Evolutionary conservation across 2,888 invertebrate genomes (phyloP).

Genomic region (Busseola fusca): DNA sequence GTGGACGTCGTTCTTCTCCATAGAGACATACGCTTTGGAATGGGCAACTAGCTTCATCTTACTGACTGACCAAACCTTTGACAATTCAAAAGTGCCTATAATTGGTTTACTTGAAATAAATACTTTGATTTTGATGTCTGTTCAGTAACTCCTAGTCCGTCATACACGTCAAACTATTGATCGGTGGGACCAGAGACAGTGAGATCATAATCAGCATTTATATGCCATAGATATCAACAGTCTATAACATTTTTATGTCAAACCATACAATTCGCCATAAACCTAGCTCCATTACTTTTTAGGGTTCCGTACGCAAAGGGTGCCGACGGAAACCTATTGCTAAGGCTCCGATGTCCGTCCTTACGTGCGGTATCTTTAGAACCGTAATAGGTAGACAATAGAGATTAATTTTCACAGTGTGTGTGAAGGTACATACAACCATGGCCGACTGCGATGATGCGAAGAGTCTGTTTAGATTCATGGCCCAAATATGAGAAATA

Average conservation of each 20-base stretch:
- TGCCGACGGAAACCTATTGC: neutral
- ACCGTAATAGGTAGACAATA: neutral
- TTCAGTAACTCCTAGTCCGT: neutral
- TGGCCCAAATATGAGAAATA: no score
- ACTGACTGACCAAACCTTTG: no score
- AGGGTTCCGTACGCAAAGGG: neutral
- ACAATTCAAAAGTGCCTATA: no score
- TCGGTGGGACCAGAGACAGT: conserved; percentile 22
- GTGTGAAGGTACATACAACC: no score
- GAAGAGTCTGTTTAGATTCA: no score
- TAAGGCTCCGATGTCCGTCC: neutral
- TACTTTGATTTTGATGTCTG: no score
- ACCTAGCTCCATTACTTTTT: conserved; percentile 18
- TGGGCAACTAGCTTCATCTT: no score
- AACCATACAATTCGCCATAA: conserved; percentile 26
- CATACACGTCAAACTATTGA: conserved; percentile 2
- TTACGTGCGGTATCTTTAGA: neutral
- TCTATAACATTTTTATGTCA: conserved; percentile 23
- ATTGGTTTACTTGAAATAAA: no score
- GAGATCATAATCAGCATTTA: conserved; percentile 28
- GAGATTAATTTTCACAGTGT: no score
- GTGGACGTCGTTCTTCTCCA: no score
- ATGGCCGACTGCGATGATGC: no score
- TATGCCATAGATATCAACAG: neutral
- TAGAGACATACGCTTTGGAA: no score